phyloP scores from a whole-genome alignment of 2,797 vertebrate species.

The Saxicola maurus region DNA sequence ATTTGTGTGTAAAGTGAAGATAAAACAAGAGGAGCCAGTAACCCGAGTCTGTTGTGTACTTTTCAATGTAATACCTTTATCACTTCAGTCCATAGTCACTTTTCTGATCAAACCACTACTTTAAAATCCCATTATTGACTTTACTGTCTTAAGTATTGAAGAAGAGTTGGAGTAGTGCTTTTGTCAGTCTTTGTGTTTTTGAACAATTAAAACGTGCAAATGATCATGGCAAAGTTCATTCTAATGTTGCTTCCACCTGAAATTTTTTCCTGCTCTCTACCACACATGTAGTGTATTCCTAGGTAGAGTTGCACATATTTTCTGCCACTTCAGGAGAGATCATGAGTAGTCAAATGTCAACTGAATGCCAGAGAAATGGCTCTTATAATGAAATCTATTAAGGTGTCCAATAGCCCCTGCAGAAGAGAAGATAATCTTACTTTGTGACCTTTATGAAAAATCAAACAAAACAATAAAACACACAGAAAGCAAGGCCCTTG shows the following conservation, averaged over 20 bases:
- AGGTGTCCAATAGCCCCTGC: background rate
- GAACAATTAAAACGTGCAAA: background rate
- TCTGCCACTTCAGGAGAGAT: background rate
- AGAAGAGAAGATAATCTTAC: background rate
- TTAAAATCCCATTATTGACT: background rate
- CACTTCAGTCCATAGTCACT: background rate
- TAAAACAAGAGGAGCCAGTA: background rate
- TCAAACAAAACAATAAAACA: background rate
- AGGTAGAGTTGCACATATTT: background rate
- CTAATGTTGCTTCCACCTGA: background rate
- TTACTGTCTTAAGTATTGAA: background rate
- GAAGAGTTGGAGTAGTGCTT: background rate
- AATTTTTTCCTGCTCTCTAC: background rate
- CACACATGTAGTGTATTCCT: background rate
- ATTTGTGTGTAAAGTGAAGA: background rate
- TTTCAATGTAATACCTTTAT: background rate
- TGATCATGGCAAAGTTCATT: background rate
- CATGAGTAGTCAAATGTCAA: background rate
- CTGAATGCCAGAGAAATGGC: background rate
- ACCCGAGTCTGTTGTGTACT: background rate
- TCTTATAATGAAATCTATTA: background rate
- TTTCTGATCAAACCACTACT: background rate
- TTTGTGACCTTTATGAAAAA: background rate
- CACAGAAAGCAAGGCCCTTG: background rate
- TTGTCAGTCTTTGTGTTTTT: background rate